A percentile compares a stretch with the other conserved stretches of the same genome.
Evolutionary conservation across 2,888 invertebrate genomes (phyloP).

Genomic region (Reticulitermes lucifugus): DNA sequence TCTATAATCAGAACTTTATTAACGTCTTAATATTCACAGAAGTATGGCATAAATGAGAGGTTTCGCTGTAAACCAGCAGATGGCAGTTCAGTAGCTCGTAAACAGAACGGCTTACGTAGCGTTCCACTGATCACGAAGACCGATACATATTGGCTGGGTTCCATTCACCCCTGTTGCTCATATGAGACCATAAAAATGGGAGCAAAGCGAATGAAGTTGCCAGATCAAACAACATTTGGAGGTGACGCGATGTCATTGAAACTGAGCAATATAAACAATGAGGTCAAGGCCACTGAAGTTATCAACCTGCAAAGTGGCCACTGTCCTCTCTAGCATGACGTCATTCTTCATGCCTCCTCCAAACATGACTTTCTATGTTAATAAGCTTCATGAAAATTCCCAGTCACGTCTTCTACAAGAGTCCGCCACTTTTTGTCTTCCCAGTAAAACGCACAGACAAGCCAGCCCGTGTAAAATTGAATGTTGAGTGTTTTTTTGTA

Average conservation of each 20-base stretch:
- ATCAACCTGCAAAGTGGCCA: conserved; percentile 6
- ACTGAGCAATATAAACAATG: not conserved
- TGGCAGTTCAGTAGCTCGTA: too few species aligned
- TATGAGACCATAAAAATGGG: not conserved
- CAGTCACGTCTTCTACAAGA: not conserved
- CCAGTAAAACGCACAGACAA: not conserved
- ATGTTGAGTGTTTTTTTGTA: not conserved
- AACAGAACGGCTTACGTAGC: too few species aligned
- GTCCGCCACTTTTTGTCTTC: not conserved
- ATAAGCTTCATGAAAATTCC: not conserved
- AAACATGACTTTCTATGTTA: conserved; percentile 12
- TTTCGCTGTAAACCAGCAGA: too few species aligned
- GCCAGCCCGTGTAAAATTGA: not conserved
- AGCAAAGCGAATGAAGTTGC: not conserved
- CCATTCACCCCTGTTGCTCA: not conserved
- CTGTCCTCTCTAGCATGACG: not conserved
- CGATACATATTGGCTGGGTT: too few species aligned
- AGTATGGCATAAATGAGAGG: too few species aligned
- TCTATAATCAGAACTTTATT: too few species aligned
- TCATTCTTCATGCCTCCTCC: not conserved
- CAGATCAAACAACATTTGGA: not conserved
- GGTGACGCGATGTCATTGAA: not conserved
- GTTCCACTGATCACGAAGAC: too few species aligned
- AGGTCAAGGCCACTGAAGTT: conserved; percentile 11
- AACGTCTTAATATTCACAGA: too few species aligned